These are phyloP conservation scores for Zaprionus davidi DNA, from an alignment of 1,140 invertebrate genomes.

Conservation along the genomic window DNA sequence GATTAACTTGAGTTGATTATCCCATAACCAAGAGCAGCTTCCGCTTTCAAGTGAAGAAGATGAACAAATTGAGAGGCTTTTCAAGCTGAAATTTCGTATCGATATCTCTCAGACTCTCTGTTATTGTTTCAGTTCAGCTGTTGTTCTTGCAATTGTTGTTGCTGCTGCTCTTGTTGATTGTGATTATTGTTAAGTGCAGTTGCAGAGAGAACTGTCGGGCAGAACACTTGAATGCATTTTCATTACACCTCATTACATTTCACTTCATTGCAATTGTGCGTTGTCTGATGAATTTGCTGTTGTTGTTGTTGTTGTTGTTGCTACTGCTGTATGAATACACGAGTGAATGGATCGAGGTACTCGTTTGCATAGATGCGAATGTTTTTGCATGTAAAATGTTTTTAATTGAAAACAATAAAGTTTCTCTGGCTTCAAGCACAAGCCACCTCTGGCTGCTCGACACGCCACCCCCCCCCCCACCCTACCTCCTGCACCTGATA, in stretches of 20 bases:
- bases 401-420: conserved; percentile 83
- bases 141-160: conserved; percentile 47
- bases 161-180: conserved; percentile 33
- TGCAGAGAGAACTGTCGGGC: conserved; percentile 62
- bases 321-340: conserved; percentile 46
- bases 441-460: conserved; percentile 12
- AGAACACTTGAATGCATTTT: conserved; percentile 78
- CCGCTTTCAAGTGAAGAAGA: neutral
- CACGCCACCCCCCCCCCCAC: neutral
- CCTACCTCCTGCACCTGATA: too few relatives aligned
- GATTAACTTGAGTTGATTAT: conserved; percentile 28
- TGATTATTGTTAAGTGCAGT: conserved; percentile 75
- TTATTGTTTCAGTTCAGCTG: conserved; percentile 40
- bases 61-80: neutral
- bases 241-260: conserved; percentile 82
- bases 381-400: conserved; percentile 78
- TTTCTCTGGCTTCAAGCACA: conserved; percentile 57
- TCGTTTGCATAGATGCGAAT: conserved; percentile 61
- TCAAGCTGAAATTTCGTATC: conserved; percentile 1
- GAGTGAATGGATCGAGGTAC: conserved; percentile 64
- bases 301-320: conserved; percentile 24
- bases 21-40: neutral
- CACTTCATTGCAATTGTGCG: conserved; percentile 78
- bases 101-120: neutral
- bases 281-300: conserved; percentile 34